Conservation (phyloP, 2,888 invertebrate species). For the Drosophila meridiana region DNA sequence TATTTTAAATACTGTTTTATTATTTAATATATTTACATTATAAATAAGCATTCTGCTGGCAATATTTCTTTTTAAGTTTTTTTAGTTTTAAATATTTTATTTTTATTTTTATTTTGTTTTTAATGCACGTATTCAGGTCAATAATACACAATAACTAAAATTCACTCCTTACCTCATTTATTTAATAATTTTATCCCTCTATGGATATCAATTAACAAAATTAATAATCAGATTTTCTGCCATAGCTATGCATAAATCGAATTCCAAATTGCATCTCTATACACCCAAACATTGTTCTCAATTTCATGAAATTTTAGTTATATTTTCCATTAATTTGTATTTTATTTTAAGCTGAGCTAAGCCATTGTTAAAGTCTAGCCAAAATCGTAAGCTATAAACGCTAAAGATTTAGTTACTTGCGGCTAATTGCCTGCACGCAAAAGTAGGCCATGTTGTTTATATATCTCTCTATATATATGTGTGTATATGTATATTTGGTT, state of each 20-base stretch:
- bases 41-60: no score
- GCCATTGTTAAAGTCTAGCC: neutral
- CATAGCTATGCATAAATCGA: neutral
- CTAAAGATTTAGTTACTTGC: conserved; percentile 6
- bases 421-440: conserved; percentile 34
- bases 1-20: no score
- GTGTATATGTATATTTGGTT: conserved; percentile 2
- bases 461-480: neutral
- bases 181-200: no score
- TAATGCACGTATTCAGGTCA: no score
- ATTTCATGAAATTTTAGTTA: neutral
- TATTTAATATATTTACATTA: no score
- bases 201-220: neutral
- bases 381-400: neutral
- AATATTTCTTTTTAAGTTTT: no score
- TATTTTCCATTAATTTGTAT: neutral
- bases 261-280: neutral
- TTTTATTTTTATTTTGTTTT: no score
- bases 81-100: no score
- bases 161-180: no score
- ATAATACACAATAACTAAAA: no score
- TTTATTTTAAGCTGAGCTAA: neutral
- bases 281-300: neutral
- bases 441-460: conserved; percentile 32
- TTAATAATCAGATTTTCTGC: neutral